Evolutionary conservation across 2,888 invertebrate genomes (phyloP).

Genomic region (Cantharis lateralis): DNA sequence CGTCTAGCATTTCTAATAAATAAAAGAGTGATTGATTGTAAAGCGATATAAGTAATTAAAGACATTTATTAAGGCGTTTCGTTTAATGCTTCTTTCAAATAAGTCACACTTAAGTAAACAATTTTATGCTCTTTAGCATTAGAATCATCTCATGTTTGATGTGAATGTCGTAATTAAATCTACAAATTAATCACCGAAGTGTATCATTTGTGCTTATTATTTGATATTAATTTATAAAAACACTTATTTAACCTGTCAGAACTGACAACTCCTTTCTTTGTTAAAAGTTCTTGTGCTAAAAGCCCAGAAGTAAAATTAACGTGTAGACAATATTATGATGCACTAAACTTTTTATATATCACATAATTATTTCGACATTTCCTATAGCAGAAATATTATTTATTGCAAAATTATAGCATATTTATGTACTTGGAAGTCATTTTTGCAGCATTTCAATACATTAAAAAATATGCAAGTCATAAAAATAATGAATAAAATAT

Average conservation of each 20-base stretch:
- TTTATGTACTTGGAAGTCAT: not conserved
- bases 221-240: not conserved
- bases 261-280: not conserved
- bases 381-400: not conserved
- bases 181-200: not conserved
- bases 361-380: not conserved
- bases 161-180: not conserved
- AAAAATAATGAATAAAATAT: not conserved
- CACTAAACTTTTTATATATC: not conserved
- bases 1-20: conserved; percentile 6
- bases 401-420: not conserved
- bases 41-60: conserved; percentile 8
- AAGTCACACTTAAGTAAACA: not conserved
- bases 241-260: not conserved
- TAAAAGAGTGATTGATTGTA: conserved; percentile 9
- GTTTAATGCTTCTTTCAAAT: not conserved
- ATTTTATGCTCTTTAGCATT: not conserved
- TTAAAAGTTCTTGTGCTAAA: not conserved
- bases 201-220: not conserved
- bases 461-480: not conserved
- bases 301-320: not conserved
- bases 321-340: not conserved
- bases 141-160: not conserved
- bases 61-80: not conserved
- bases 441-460: not conserved